Evolutionary conservation across 1,140 invertebrate species (phyloP), one percentile per base, ranked within the genome.

Genomic region (Lethrus apterus): DNA sequence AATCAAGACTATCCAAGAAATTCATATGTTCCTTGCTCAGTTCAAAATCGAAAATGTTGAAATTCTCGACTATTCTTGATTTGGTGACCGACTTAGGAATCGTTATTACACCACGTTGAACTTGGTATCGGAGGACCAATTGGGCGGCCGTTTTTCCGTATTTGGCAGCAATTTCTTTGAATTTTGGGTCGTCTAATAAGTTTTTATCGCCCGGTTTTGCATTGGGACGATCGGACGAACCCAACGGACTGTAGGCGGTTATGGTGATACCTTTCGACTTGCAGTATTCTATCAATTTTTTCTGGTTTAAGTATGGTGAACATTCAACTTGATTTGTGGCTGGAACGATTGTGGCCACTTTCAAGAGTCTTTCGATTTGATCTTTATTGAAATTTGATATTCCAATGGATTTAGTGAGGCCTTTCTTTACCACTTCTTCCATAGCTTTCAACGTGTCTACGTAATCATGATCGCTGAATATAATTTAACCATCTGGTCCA

Each of bases 381-480:
- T 76, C 64, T 14, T 72, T 78, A 62, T 90, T 93, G 59, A 95
- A 95, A 65, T 94, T 95, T 21, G 88, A 92, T 0, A 94, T 48
- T 0, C 92, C 91, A 57, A 95, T 86, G 45, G 81, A 80, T 33
- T 71, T 78, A 0, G 76, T 71, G 9, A 89, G 68, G 2, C 88
- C 88, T 34, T 78, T 65, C n/a, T 76, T 67, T 2, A 83, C 80
- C 35, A 83, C 76, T 21, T 81, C 71, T 68, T 94, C 91, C 77
- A 94, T 76, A 21, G 76, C 89, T 66, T 76, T 79, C 89, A 90
- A 96, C 0, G 91, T 90, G 54, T 93, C 89, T 10, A 90, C 52
- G 56, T 84, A 93, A 64, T 93, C 87, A 1, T 75, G 70, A 2
- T 72, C 63, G 4, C 67, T 71, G 21, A 55, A 51, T 4, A 59